Evolutionary conservation across 2,113 vertebrate genomes (phyloP), one percentile per base, ranked within the genome.

Genomic region (Boulengeromyrus knoepffleri): DNA sequence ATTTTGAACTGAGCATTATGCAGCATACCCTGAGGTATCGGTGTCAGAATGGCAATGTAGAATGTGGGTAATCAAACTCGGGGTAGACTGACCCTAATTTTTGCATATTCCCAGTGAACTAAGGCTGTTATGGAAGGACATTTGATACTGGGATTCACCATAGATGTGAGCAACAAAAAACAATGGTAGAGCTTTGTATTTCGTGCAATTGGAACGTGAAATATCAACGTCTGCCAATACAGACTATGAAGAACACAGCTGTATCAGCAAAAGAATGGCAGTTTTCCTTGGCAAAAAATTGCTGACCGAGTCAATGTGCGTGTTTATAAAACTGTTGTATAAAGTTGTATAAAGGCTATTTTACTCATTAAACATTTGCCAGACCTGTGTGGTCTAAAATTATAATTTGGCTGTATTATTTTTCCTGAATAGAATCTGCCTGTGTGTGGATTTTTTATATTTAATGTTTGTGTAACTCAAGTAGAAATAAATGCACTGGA

Each of bases 261-360:
- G 62, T 31, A 70, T 70, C 62, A 70, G 62, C 62, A 70, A 31
- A 70, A 70, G 27, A 70, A 70, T 27, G 10, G 62, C 62, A 70
- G 62, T 70, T 70, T 70, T 70, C 62, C 27, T 31, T 70, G 62
- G 62, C 62, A 70, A 70, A 70, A 31, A 70, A 70, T 70, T 70
- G 62, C 62, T 70, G 62, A 70, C 62, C 62, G 62, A 70, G 62
- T 70, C 27, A 70, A 70, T 70, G 62, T 70, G 62, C 3, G 62
- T 31, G 62, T 70, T 70, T 70, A 70, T 70, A 70, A 31, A 70
- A 70, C 62, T 70, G 62, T 70, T 70, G 62, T 70, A 70, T 27
- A 70, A 70, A 70, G 62, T 70, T 70, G 62, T 70, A 70, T 70
- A 70, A 70, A 70, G n/a, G n/a, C 62, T 70, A 70, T 70, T 70